A percentile compares a stretch with the other conserved stretches of the same genome.
phyloP scores from a whole-genome alignment of 2,888 invertebrate genomes.

The Nephrocerus scutellatus region DNA sequence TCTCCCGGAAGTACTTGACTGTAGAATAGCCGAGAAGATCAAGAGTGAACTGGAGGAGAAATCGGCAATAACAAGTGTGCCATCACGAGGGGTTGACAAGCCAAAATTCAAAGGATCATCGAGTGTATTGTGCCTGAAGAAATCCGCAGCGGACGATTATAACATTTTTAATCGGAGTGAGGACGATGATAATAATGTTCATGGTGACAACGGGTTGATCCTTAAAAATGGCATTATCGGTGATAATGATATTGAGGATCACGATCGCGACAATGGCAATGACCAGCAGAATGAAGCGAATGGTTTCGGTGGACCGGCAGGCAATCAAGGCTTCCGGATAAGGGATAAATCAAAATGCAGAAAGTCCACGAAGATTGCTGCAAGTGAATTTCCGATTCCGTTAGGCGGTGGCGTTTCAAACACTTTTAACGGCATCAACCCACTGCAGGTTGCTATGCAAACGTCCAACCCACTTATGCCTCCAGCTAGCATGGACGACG shows the following conservation, averaged over 20 bases:
- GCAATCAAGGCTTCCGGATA: slow-evolving; percentile 30
- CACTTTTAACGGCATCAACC: too few relatives aligned
- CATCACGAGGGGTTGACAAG: slow-evolving; percentile 17
- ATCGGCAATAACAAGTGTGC: slow-evolving; percentile 29
- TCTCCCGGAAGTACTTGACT: slow-evolving; percentile 45
- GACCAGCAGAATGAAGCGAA: slow-evolving; percentile 20
- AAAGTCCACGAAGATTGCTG: slow-evolving; percentile 13
- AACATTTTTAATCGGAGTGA: slow-evolving; percentile 21
- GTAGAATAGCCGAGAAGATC: slow-evolving; percentile 47
- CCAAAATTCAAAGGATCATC: slow-evolving; percentile 23
- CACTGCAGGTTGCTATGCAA: too few relatives aligned
- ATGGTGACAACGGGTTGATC: slow-evolving; percentile 29
- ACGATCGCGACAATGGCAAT: slow-evolving; percentile 23
- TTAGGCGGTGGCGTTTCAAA: too few relatives aligned
- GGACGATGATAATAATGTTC: slow-evolving; percentile 36
- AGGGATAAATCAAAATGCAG: slow-evolving; percentile 24
- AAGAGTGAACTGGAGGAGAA: slow-evolving; percentile 45
- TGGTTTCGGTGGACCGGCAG: slow-evolving; percentile 32
- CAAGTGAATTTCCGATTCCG: too few relatives aligned
- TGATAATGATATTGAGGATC: slow-evolving; percentile 22
- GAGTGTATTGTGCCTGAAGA: slow-evolving; percentile 35
- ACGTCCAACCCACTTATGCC: too few relatives aligned
- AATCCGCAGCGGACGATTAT: slow-evolving; percentile 15
- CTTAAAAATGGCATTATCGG: slow-evolving; percentile 21
- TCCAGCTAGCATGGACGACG: slow-evolving; percentile 22